Evolutionary conservation across 1,140 invertebrate genomes (phyloP).

Genomic region (Thalassaphorura encarpata): DNA sequence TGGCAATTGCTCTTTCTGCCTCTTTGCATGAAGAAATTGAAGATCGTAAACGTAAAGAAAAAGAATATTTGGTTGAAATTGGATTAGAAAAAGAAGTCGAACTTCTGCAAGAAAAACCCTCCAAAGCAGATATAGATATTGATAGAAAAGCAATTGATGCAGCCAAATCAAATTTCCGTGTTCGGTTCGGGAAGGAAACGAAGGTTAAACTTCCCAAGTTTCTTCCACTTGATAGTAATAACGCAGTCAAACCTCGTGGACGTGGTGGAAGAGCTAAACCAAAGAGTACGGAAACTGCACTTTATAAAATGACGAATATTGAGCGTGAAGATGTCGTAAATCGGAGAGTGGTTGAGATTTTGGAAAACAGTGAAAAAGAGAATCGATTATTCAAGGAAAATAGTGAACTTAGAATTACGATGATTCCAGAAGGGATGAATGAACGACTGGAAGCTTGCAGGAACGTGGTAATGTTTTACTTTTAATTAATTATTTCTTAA

Average conservation of each 20-base stretch:
- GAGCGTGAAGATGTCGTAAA: slow-evolving; percentile 4
- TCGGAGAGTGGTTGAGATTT: slow-evolving; percentile 6
- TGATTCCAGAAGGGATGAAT: too few species aligned
- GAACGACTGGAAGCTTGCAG: too few species aligned
- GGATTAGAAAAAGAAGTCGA: slow-evolving; percentile 31
- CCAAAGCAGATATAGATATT: too few species aligned
- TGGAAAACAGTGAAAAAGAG: slow-evolving; percentile 4
- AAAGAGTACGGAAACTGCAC: slow-evolving; percentile 32
- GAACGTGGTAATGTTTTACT: too few species aligned
- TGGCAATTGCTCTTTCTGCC: slow-evolving; percentile 43
- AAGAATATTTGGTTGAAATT: slow-evolving; percentile 14
- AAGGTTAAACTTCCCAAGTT: too few species aligned
- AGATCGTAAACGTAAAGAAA: slow-evolving; percentile 23
- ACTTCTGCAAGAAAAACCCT: too few species aligned
- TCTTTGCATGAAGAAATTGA: slow-evolving; percentile 41
- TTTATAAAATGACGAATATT: neutral
- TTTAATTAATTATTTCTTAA: too few species aligned
- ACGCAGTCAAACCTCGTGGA: neutral
- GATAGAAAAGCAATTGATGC: too few species aligned
- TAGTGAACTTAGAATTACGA: too few species aligned
- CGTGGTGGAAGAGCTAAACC: neutral
- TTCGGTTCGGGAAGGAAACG: neutral
- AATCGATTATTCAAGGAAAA: neutral
- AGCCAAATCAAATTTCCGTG: too few species aligned
- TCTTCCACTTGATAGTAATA: too few species aligned